Evolutionary conservation across 2,113 vertebrate genomes (phyloP), one percentile per base, ranked within the genome.

Genomic region (Prunella fulvescens): DNA sequence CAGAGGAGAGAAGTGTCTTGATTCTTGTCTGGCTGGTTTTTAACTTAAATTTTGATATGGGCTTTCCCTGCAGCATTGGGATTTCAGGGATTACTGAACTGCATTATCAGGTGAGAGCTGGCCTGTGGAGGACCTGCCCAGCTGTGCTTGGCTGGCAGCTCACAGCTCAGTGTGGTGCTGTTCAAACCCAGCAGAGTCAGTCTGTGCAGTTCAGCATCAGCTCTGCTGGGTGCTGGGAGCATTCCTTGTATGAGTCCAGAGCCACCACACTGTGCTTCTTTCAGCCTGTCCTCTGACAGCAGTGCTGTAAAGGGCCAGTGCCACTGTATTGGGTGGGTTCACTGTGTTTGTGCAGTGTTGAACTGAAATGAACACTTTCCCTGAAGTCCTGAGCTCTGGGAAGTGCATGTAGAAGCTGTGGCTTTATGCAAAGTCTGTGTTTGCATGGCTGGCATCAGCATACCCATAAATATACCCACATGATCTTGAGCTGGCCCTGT

Each of bases 81-180:
- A 47, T 91, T 81, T 71, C 17, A 11, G 69, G 24, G 35, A 14
- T 29, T 65, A 56, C 35, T 73, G 77, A 44, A 11, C 64, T 40
- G 23, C 15, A 2, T 62, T 81, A 23, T 20, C 60, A 40, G 47
- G 14, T 44, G 65, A 64, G 78, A 84, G 29, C 83, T 92, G 0
- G 0, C 69, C 44, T 4, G 0, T 0, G 5, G 50, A 57, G 71
- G 25, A 16, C 62, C 20, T 90, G 62, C 58, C 37, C 6, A 11
- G 18, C 65, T 54, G 47, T 51, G 69, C 69, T 70, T 39, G 44
- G 33, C 56, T 81, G 87, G 47, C 61, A 81, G 44, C 74, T 62
- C 71, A 22, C n/a, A 39, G 45, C 66, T 62, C 71, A 57, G n/a
- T 0, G 0, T 22, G n/a, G 6, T 20, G 70, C 66, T 45, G 5